Percentiles rank a stretch among this genome's conserved stretches.
phyloP scores from a whole-genome alignment of 2,888 invertebrate genomes.

The Napeogenes inachia region DNA sequence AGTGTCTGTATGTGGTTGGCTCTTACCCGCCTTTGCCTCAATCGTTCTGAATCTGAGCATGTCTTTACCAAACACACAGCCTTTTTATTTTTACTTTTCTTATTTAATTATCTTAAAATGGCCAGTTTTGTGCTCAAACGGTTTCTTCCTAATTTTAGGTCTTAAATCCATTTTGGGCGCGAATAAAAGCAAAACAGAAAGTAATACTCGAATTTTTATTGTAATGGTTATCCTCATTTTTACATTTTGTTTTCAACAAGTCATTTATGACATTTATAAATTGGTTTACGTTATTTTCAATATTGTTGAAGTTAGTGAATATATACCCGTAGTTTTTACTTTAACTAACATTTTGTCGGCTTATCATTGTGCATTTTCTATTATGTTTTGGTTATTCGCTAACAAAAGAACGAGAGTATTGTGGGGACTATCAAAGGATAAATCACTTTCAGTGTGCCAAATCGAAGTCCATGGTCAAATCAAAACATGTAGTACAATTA shows the following conservation, averaged over 20 bases:
- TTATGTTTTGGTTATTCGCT: constrained; percentile 64
- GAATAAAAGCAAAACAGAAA: constrained; percentile 43
- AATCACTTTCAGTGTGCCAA: constrained; percentile 8
- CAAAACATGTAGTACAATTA: background rate
- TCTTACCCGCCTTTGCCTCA: constrained; percentile 41
- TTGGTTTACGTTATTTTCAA: constrained; percentile 38
- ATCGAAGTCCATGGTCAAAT: constrained; percentile 1
- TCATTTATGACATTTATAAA: constrained; percentile 49
- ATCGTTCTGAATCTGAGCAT: constrained; percentile 33
- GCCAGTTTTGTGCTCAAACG: constrained; percentile 55
- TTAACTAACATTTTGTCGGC: constrained; percentile 38
- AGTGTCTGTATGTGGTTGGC: constrained; percentile 50
- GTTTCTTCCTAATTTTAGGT: constrained; percentile 46
- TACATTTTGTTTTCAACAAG: constrained; percentile 58
- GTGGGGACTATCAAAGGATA: constrained; percentile 40
- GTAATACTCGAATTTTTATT: constrained; percentile 46
- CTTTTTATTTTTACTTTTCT: constrained; percentile 34
- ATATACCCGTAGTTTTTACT: constrained; percentile 29
- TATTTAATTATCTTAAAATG: constrained; percentile 53
- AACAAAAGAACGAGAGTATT: constrained; percentile 55
- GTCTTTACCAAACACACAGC: constrained; percentile 28
- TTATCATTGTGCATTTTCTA: constrained; percentile 58
- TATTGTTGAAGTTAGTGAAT: constrained; percentile 23
- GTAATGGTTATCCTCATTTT: constrained; percentile 57
- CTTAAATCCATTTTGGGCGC: constrained; percentile 46